These are phyloP conservation scores for Sylvicapra grimmia DNA, from an alignment of 2,113 vertebrate genomes.

Conservation along the genomic window DNA sequence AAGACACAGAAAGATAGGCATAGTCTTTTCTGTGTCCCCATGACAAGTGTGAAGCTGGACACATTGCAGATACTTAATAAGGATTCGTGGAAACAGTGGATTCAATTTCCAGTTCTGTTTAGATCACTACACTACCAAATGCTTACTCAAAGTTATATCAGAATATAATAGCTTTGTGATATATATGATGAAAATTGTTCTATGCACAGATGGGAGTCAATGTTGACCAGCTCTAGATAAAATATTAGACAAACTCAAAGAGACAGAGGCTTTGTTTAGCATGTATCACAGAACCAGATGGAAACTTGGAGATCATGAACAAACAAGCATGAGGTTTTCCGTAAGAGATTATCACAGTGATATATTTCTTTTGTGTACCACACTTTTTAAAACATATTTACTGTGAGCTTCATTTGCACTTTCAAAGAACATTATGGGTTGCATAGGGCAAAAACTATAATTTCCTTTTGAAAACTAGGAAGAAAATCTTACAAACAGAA, in stretches of 20 bases:
- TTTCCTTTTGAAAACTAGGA: background rate
- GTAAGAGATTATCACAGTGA: background rate
- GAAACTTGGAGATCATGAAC: background rate
- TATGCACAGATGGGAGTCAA: background rate
- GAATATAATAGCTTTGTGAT: background rate
- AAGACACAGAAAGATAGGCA: background rate
- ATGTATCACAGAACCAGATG: background rate
- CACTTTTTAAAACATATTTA: background rate
- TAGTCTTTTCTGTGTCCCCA: background rate
- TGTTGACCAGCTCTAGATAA: background rate
- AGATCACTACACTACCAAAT: background rate
- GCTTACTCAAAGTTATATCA: slow-evolving; percentile 14
- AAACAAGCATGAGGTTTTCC: background rate
- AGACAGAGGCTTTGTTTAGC: background rate
- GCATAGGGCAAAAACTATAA: background rate
- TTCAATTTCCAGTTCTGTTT: background rate
- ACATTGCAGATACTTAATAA: background rate
- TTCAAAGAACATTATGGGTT: background rate
- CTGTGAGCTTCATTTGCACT: background rate
- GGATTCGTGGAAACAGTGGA: background rate
- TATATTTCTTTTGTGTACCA: background rate
- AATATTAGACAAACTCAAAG: background rate
- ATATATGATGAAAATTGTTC: background rate
- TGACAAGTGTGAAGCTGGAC: background rate
- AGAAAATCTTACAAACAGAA: background rate